These are phyloP conservation scores for Danionella cerebrum DNA, from an alignment of 2,113 vertebrate species.

Conservation along the genomic window DNA sequence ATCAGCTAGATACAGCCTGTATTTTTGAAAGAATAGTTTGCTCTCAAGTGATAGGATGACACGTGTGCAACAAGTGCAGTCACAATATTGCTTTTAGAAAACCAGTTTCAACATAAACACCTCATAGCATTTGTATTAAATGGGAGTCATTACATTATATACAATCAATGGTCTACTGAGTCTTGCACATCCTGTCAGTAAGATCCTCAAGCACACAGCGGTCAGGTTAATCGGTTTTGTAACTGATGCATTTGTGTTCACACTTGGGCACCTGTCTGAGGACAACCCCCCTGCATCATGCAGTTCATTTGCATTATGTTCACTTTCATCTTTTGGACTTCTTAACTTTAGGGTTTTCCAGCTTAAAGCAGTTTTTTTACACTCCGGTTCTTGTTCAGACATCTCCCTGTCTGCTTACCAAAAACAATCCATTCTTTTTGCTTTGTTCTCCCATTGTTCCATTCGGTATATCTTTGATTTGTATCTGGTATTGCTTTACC, in stretches of 20 bases:
- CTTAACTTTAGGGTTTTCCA: neutral
- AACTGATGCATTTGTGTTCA: neutral
- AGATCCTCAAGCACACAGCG: neutral
- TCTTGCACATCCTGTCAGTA: neutral
- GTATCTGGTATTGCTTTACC: constrained; percentile 41
- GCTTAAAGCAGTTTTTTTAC: neutral
- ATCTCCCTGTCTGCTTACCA: too few species aligned
- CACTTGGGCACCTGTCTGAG: neutral
- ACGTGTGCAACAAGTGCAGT: too few species aligned
- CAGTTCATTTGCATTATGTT: neutral
- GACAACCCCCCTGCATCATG: neutral
- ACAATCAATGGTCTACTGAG: too few species aligned
- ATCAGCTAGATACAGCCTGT: too few species aligned
- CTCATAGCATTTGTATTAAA: too few species aligned
- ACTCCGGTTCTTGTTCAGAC: too few species aligned
- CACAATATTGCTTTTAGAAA: too few species aligned
- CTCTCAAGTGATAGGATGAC: too few species aligned
- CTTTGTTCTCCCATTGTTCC: too few species aligned
- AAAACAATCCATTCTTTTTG: constrained; percentile 39
- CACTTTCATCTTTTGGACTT: neutral
- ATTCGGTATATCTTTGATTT: constrained; percentile 32
- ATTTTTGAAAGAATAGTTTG: too few species aligned
- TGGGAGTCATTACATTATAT: too few species aligned
- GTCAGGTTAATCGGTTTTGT: neutral
- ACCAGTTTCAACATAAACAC: too few species aligned